Evolutionary conservation across 2,797 vertebrate species (phyloP).

Genomic region (Sebastes kiyomatsui): DNA sequence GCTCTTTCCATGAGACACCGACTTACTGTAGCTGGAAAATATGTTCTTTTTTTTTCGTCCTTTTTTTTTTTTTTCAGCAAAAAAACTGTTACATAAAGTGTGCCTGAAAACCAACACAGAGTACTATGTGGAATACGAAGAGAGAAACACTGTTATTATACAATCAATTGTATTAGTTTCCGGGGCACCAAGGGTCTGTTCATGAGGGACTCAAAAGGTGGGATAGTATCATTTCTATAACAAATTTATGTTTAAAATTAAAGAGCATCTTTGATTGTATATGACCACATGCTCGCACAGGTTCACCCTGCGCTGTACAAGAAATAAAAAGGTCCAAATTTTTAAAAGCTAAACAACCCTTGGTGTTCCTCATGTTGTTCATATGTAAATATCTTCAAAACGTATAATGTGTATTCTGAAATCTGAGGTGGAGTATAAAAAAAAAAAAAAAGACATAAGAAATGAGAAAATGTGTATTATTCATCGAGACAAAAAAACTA

Average conservation of each 20-base stretch:
- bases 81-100: conserved; percentile 87
- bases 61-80: conserved; percentile 65
- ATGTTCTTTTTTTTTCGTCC: conserved; percentile 63
- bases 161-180: conserved; percentile 80
- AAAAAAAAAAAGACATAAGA: conserved; percentile 31
- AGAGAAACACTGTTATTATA: conserved; percentile 83
- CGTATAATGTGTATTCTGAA: conserved; percentile 82
- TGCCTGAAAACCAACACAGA: conserved; percentile 90
- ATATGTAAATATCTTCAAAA: conserved; percentile 84
- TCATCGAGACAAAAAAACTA: conserved; percentile 90
- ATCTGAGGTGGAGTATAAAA: conserved; percentile 81
- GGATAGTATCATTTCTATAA: conserved; percentile 26
- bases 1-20: conserved; percentile 79
- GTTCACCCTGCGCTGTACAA: conserved; percentile 19
- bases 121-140: conserved; percentile 64
- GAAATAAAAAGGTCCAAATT: conserved; percentile 47
- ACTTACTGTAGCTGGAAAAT: conserved; percentile 84
- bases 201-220: conserved; percentile 25
- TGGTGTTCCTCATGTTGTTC: conserved; percentile 75
- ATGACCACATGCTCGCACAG: conserved; percentile 37
- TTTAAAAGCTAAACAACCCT: conserved; percentile 53
- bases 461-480: conserved; percentile 87
- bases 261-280: conserved; percentile 67
- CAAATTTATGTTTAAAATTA: conserved; percentile 38
- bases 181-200: conserved; percentile 73